A percentile compares a stretch with the other conserved stretches of the same genome.
Conservation (phyloP, 2,888 invertebrate genomes). For the Zele albiditarsus region DNA sequence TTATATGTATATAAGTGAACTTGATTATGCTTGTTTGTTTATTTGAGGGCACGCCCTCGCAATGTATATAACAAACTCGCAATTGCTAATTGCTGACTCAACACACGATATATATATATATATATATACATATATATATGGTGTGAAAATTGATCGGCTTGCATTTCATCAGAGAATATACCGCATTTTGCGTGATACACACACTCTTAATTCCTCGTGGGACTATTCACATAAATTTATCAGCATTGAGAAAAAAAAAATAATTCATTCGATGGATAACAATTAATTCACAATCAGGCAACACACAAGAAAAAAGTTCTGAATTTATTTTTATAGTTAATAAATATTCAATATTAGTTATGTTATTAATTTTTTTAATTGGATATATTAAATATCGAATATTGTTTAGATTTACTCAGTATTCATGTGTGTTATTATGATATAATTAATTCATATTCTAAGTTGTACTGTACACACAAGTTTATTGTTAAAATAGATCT, state of each 20-base stretch:
- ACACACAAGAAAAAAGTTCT: too few relatives aligned
- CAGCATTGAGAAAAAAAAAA: neutral
- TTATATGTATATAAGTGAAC: neutral
- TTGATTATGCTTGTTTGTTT: slow-evolving; percentile 11
- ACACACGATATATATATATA: slow-evolving; percentile 29
- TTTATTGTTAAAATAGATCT: too few relatives aligned
- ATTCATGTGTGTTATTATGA: too few relatives aligned
- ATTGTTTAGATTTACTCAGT: too few relatives aligned
- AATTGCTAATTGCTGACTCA: slow-evolving; percentile 42
- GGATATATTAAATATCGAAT: too few relatives aligned
- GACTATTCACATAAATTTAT: slow-evolving; percentile 19
- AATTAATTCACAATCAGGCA: neutral
- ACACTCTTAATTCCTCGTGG: slow-evolving; percentile 38
- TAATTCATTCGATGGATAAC: neutral
- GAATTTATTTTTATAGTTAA: too few relatives aligned
- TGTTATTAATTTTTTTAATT: too few relatives aligned
- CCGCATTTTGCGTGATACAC: slow-evolving; percentile 30
- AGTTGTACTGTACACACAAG: too few relatives aligned
- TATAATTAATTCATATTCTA: too few relatives aligned
- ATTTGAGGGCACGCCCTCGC: slow-evolving; percentile 35
- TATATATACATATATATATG: neutral
- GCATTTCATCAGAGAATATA: slow-evolving; percentile 44
- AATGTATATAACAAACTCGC: slow-evolving; percentile 12
- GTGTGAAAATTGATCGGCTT: slow-evolving; percentile 46
- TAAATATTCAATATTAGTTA: too few relatives aligned